Percentiles rank a stretch among this genome's conserved stretches.
phyloP scores from a whole-genome alignment of 2,113 vertebrate genomes.

The Emydura subglobosa region DNA sequence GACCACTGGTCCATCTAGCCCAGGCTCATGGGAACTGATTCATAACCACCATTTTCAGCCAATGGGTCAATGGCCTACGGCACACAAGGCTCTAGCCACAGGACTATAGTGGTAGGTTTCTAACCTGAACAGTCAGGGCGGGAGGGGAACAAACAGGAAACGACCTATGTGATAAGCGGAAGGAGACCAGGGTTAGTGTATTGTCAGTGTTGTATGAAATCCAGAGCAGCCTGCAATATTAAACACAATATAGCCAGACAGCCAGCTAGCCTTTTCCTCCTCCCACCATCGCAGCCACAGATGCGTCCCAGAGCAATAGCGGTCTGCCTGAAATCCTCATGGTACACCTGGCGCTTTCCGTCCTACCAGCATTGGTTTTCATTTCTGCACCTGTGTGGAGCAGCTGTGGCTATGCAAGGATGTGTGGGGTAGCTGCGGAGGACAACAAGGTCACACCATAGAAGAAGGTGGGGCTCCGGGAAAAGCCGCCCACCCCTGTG shows the following conservation, averaged over 20 bases:
- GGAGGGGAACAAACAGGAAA: not conserved
- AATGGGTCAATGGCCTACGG: not conserved
- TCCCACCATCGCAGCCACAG: too few species aligned
- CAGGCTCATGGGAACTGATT: not conserved
- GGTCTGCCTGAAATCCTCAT: too few species aligned
- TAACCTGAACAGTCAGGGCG: not conserved
- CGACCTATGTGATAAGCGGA: not conserved
- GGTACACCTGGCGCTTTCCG: not conserved
- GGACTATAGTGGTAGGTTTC: not conserved
- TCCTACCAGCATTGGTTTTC: not conserved
- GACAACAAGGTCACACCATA: not conserved
- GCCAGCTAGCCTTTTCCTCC: too few species aligned
- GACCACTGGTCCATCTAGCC: too few species aligned
- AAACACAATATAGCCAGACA: too few species aligned
- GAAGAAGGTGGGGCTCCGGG: not conserved
- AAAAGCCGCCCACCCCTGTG: not conserved
- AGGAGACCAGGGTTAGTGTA: not conserved
- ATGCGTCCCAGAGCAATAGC: too few species aligned
- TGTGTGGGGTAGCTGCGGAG: not conserved
- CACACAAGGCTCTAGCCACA: not conserved
- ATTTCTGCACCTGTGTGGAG: not conserved
- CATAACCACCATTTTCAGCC: not conserved
- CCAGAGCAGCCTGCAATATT: too few species aligned
- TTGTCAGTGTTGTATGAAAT: not conserved
- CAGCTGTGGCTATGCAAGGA: not conserved